Conservation (phyloP, 1,140 invertebrate species). For the Drosophila athabasca region DNA sequence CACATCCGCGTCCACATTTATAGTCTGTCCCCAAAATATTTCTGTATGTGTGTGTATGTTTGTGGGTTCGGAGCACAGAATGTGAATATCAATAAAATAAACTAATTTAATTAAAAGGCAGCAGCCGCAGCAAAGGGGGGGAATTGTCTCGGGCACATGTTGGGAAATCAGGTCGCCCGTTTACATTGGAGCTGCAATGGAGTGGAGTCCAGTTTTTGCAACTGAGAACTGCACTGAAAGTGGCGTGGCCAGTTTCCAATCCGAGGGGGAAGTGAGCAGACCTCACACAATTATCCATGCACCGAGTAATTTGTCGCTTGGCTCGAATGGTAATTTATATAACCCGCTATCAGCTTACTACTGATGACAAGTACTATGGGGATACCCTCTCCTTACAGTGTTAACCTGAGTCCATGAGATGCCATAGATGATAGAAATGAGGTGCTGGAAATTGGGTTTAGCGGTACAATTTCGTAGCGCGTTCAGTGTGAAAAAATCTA, state of each 20-base stretch:
- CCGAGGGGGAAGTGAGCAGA: not conserved
- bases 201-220: not conserved
- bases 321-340: constrained; percentile 42
- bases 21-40: constrained; percentile 21
- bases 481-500: too few species aligned
- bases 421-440: too few species aligned
- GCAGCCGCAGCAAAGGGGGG: not conserved
- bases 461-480: too few species aligned
- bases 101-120: constrained; percentile 74
- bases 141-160: not conserved
- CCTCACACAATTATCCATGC: constrained; percentile 62
- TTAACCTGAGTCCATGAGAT: too few species aligned
- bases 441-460: too few species aligned
- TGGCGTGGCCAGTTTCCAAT: not conserved
- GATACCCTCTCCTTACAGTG: not conserved
- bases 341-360: constrained; percentile 35
- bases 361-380: too few species aligned
- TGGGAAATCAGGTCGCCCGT: constrained; percentile 26
- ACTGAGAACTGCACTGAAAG: not conserved
- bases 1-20: constrained; percentile 22
- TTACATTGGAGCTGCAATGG: not conserved
- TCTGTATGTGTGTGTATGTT: not conserved
- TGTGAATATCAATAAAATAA: constrained; percentile 66
- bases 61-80: constrained; percentile 32
- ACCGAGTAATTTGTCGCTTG: constrained; percentile 51